phyloP scores from a whole-genome alignment of 1,140 invertebrate species.

The Notospermus geniculatus region DNA sequence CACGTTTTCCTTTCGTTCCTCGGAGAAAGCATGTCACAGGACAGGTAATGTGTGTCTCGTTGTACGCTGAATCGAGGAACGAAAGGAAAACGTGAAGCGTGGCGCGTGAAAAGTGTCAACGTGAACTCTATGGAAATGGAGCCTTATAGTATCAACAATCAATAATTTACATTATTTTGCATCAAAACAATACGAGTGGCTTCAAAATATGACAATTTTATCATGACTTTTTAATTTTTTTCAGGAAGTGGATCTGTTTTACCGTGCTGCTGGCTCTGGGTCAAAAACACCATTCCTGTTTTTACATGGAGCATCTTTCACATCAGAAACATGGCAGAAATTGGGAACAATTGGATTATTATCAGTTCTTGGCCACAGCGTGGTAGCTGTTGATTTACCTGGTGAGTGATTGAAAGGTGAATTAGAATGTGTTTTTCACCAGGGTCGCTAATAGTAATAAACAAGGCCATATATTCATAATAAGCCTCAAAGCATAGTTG shows the following conservation, averaged over 20 bases:
- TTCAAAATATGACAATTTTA: too few relatives aligned
- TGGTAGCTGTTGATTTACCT: conserved; percentile 57
- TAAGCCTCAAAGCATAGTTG: too few relatives aligned
- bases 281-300: conserved; percentile 45
- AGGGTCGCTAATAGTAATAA: background rate
- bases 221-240: conserved; percentile 15
- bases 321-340: conserved; percentile 54
- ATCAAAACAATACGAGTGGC: too few relatives aligned
- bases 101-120: too few relatives aligned
- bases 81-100: too few relatives aligned
- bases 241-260: conserved; percentile 26
- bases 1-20: too few relatives aligned
- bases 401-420: conserved; percentile 31
- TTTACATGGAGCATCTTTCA: conserved; percentile 54
- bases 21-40: too few relatives aligned
- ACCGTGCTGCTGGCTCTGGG: conserved; percentile 14
- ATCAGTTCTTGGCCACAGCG: conserved; percentile 50
- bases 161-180: too few relatives aligned
- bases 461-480: background rate
- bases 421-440: background rate
- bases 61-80: too few relatives aligned
- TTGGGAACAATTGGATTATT: conserved; percentile 50
- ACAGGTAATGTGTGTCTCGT: too few relatives aligned
- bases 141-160: too few relatives aligned
- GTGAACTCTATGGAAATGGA: too few relatives aligned